Percentiles rank a stretch among this genome's conserved stretches.
Conservation (phyloP, 2,113 vertebrate genomes). For the Sander lucioperca region DNA sequence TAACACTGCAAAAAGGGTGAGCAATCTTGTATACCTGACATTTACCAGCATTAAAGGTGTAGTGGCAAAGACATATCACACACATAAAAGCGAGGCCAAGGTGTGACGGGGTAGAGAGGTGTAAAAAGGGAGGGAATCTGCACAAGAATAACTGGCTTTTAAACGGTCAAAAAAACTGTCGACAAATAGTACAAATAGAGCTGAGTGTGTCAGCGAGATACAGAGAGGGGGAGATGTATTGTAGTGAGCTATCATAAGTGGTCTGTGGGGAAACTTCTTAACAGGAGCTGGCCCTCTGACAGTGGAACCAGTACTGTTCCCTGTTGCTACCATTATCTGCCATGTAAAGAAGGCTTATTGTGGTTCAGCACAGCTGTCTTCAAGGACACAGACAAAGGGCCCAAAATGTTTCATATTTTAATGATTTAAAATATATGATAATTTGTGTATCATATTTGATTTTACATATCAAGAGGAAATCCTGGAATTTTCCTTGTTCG, state of each 20-base stretch:
- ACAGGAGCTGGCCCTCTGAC: conserved; percentile 10
- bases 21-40: conserved; percentile 30
- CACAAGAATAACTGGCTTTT: not conserved
- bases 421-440: too few relatives aligned
- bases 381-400: not conserved
- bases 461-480: not conserved
- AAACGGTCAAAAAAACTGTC: not conserved
- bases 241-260: conserved; percentile 1
- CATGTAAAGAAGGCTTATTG: conserved; percentile 19
- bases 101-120: conserved; percentile 7
- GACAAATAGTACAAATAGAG: not conserved
- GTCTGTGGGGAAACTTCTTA: conserved; percentile 34
- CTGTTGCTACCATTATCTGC: conserved; percentile 6
- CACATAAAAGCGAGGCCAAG: not conserved
- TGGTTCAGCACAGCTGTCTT: not conserved
- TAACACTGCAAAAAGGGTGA: conserved; percentile 26
- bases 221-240: conserved; percentile 2
- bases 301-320: conserved; percentile 11
- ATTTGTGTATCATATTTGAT: too few relatives aligned
- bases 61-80: conserved; percentile 25
- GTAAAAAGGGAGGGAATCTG: not conserved
- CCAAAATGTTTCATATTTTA: not conserved
- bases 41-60: conserved; percentile 34
- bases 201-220: not conserved
- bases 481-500: not conserved